Evolutionary conservation across 23 tunicate species (phyloP).

Genomic region (Ascidia mentula): DNA sequence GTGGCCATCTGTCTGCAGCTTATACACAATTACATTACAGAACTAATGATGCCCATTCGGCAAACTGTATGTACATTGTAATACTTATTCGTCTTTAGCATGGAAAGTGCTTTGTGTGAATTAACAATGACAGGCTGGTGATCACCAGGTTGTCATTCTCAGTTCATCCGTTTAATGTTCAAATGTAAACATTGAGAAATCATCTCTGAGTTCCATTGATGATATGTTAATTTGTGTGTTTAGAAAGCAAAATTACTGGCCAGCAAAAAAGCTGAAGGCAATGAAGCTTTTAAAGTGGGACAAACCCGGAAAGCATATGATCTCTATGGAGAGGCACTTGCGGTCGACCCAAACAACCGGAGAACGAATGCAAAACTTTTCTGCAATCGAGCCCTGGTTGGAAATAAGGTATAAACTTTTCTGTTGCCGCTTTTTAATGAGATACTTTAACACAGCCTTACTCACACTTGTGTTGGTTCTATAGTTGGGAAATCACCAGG

Average conservation of each 20-base stretch:
- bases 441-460: too few relatives aligned
- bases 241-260: constrained; percentile 81
- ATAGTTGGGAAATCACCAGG: constrained; percentile 44
- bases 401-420: constrained; percentile 76
- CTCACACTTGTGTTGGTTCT: neutral
- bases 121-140: too few relatives aligned
- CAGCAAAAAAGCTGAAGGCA: constrained; percentile 77
- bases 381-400: constrained; percentile 77
- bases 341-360: constrained; percentile 74
- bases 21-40: too few relatives aligned
- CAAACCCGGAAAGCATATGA: constrained; percentile 57
- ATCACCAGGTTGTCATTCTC: too few relatives aligned
- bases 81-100: too few relatives aligned
- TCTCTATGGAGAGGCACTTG: constrained; percentile 61
- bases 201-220: neutral
- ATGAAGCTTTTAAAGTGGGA: constrained; percentile 58
- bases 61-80: too few relatives aligned
- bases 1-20: too few relatives aligned
- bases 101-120: too few relatives aligned
- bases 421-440: too few relatives aligned
- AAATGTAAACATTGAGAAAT: neutral
- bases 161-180: too few relatives aligned
- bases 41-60: too few relatives aligned
- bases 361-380: constrained; percentile 76
- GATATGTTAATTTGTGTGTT: neutral